Evolutionary conservation across 2,113 vertebrate species (phyloP), one percentile per base, ranked within the genome.

Genomic region (Alouatta palliata): DNA sequence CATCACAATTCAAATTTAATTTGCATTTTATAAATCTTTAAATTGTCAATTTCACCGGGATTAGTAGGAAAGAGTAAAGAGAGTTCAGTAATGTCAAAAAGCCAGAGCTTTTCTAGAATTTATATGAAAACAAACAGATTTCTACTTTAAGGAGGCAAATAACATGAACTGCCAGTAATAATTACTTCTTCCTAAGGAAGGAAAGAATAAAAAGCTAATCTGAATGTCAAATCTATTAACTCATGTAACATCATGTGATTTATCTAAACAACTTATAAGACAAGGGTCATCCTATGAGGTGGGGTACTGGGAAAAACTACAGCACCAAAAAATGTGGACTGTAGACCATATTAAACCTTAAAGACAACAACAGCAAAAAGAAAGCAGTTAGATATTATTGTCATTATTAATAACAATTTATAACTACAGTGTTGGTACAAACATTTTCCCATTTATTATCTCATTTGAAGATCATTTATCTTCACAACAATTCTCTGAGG

Each of bases 1-100:
- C 37, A 8, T 54, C 64, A 90, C 40, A 91, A 93, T 77, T 93
- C 58, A 90, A 91, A 96, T 61, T 92, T 94, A 85, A 77, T 49
- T 40, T 80, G 35, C 85, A 77, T 80, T 91, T 89, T 58, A 84
- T 45, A 83, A 95, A 64, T 37, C 49, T 43, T 94, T 77, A 47
- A 96, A 80, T 25, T 61, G 75, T 27, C 58, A 92, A 90, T 16
- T 27, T 83, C 19, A 45, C 71, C 92, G 73, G 10, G 17, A 56
- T 73, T 71, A 95, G 23, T 17, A 79, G 5, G 23, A 90, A 87
- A 92, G 58, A 71, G 19, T 61, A 30, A 93, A 90, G 32, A 56
- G 52, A 85, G 7, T 84, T 84, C 58, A 83, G 8, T 54, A 91
- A 87, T 35, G 11, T 47, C 90, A 82, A 61, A 94, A 52, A 80